phyloP scores from a whole-genome alignment of 2,113 vertebrate genomes.

The Hemiscyllium ocellatum region DNA sequence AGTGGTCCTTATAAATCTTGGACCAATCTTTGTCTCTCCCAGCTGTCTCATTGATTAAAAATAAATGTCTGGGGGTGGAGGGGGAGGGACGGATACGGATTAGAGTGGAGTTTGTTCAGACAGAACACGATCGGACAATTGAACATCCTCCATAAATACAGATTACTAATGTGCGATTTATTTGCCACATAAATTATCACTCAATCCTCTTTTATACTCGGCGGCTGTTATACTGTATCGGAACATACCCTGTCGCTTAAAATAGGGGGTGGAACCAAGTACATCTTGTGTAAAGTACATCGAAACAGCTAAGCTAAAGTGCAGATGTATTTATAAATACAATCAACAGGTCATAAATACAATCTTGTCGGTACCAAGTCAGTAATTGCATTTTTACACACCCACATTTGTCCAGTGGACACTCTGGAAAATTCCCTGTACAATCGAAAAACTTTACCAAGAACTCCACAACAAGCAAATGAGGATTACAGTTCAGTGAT shows the following conservation, averaged over 20 bases:
- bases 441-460: background rate
- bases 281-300: background rate
- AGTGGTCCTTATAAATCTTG: constrained; percentile 63
- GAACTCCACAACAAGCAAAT: background rate
- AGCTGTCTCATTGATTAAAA: constrained; percentile 59
- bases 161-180: constrained; percentile 43
- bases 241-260: background rate
- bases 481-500: background rate
- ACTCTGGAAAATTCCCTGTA: background rate
- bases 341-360: background rate
- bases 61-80: constrained; percentile 40
- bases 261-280: background rate
- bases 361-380: background rate
- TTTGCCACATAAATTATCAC: constrained; percentile 18
- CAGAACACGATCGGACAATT: constrained; percentile 56
- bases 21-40: constrained; percentile 61
- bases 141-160: constrained; percentile 43
- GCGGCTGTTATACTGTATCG: background rate
- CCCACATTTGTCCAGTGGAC: background rate
- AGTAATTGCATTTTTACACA: background rate
- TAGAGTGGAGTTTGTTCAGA: constrained; percentile 52
- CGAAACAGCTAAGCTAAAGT: background rate
- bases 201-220: background rate
- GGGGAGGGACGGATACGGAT: constrained; percentile 46
- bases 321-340: background rate